phyloP scores from a whole-genome alignment of 2,797 vertebrate genomes.

The Podarcis siculus region DNA sequence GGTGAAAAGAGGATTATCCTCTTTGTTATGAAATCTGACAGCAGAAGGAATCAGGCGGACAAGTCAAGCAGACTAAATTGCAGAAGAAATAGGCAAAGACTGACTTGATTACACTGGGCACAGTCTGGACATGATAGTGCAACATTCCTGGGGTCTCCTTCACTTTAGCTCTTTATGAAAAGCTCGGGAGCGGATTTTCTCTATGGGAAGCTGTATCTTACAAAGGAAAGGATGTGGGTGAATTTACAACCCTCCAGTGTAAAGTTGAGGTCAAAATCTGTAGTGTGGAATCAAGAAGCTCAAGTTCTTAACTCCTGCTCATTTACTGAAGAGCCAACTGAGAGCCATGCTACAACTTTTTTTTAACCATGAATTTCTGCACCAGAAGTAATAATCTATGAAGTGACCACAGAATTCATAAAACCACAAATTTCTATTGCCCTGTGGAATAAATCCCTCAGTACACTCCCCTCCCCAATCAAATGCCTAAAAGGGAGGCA shows the following conservation, averaged over 20 bases:
- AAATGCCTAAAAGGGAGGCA: neutral
- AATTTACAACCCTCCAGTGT: neutral
- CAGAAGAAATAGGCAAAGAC: neutral
- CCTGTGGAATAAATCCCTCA: neutral
- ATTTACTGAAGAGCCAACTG: neutral
- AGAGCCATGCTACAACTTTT: neutral
- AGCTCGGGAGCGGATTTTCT: neutral
- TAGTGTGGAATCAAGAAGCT: neutral
- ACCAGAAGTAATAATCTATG: neutral
- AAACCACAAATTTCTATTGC: neutral
- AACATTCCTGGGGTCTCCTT: neutral
- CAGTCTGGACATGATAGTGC: neutral
- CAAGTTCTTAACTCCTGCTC: neutral
- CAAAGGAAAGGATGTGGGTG: neutral
- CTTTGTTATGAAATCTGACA: neutral
- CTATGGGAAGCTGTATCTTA: neutral
- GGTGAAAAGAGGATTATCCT: slow-evolving; percentile 7
- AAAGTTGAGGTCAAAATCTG: neutral
- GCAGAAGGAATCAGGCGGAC: neutral
- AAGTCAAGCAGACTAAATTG: neutral
- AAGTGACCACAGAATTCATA: neutral
- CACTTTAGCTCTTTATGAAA: neutral
- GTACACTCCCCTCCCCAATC: neutral
- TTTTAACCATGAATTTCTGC: neutral
- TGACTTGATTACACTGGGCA: neutral